Conservation (phyloP, 2,797 vertebrate genomes). For the Champsocephalus gunnari region DNA sequence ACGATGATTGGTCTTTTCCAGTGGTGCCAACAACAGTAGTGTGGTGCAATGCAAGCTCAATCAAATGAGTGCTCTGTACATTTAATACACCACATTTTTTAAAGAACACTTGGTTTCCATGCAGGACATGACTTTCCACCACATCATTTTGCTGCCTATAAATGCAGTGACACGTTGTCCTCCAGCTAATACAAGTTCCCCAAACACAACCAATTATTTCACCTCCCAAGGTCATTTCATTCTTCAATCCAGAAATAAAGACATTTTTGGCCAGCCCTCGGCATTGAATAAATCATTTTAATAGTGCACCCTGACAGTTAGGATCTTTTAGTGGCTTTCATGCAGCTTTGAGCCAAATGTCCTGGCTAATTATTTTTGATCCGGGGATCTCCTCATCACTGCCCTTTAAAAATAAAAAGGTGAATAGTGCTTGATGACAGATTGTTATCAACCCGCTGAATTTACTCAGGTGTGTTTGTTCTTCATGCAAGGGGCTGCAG, state of each 20-base stretch:
- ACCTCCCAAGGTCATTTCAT: conserved; percentile 58
- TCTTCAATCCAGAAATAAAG: conserved; percentile 50
- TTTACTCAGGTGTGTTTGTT: conserved; percentile 73
- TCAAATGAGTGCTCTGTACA: conserved; percentile 36
- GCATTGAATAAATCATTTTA: conserved; percentile 68
- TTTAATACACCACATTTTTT: no score
- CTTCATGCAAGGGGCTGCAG: conserved; percentile 48
- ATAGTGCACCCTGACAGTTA: conserved; percentile 47
- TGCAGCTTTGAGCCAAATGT: conserved; percentile 59
- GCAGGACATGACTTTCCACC: conserved; percentile 41
- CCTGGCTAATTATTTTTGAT: conserved; percentile 68
- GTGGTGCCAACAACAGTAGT: conserved; percentile 18
- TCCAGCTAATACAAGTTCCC: conserved; percentile 30
- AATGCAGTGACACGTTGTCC: conserved; percentile 47
- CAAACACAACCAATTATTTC: conserved; percentile 63
- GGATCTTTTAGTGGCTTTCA: conserved; percentile 60
- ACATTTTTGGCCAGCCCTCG: conserved; percentile 54
- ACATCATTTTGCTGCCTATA: conserved; percentile 39
- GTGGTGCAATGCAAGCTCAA: conserved; percentile 6
- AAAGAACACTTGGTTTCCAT: conserved; percentile 45
- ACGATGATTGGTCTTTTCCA: conserved; percentile 37
- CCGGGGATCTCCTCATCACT: conserved; percentile 51
- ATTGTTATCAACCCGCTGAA: conserved; percentile 50
- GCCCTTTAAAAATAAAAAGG: conserved; percentile 24
- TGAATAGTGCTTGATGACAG: conserved; percentile 57